Conservation (phyloP, 2,113 vertebrate species). For the Hippocampus barbouri region DNA sequence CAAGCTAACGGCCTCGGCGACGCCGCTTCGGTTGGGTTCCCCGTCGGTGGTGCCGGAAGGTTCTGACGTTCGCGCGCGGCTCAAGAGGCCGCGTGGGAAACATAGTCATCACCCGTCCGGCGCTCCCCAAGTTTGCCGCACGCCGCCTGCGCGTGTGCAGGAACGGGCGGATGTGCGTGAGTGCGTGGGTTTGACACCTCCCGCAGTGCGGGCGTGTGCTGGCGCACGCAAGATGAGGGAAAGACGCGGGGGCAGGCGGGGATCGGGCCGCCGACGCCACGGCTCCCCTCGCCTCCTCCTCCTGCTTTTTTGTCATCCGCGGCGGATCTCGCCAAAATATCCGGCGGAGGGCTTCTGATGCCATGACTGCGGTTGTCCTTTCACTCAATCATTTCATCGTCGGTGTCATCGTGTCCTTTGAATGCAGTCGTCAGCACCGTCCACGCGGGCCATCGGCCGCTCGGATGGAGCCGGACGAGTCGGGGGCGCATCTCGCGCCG, state of each 20-base stretch:
- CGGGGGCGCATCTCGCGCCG: too few relatives aligned
- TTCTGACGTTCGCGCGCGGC: too few relatives aligned
- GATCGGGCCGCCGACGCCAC: neutral
- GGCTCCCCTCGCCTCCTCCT: neutral
- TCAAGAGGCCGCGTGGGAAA: neutral
- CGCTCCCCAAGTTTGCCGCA: neutral
- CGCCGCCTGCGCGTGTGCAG: neutral
- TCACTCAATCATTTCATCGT: too few relatives aligned
- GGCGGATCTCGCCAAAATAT: too few relatives aligned
- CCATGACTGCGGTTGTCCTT: too few relatives aligned
- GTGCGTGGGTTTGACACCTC: conserved; percentile 40
- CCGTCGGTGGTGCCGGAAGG: too few relatives aligned
- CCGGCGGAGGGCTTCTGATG: too few relatives aligned
- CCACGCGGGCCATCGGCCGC: too few relatives aligned
- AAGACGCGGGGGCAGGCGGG: conserved; percentile 32
- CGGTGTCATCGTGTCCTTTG: too few relatives aligned
- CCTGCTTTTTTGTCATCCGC: neutral
- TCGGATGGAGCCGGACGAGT: neutral
- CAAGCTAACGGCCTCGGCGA: too few relatives aligned
- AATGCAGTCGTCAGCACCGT: too few relatives aligned
- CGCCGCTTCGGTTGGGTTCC: too few relatives aligned
- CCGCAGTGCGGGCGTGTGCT: conserved; percentile 36
- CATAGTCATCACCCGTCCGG: neutral
- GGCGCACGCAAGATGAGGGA: conserved; percentile 28
- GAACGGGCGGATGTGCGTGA: conserved; percentile 16